Evolutionary conservation across 1,140 invertebrate genomes (phyloP), one percentile per base, ranked within the genome.

Genomic region (Orussus abietinus): DNA sequence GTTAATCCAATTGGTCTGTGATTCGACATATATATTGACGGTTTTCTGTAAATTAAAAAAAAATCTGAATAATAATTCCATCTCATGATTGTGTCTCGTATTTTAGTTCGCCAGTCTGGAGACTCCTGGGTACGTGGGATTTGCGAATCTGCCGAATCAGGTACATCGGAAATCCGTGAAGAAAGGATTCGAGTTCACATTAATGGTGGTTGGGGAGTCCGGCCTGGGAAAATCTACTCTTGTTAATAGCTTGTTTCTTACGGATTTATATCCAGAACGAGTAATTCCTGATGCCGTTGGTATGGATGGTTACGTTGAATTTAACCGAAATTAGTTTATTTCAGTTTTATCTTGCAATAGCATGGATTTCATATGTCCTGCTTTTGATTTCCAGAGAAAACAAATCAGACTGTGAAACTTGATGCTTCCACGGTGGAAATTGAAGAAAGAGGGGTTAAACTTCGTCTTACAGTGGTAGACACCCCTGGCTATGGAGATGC

Each of bases 401-500:
- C 86, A 40, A 88, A 89, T 59, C 86, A 92, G 70, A 93, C 88
- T 1, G 89, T 94, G 1, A 90, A 89, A 62, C 68, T 94, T 30
- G 90, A 93, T 63, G 88, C 90, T 20, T 92, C 89, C 1, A 94
- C 92, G 17, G 90, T 95, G 10, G 92, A 96, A 68, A 95, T 96
- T 56, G 92, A 96, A 72, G 91, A 94, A 64, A 75, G 89, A 38
- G 92, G 91, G 21, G 90, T 95, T 3, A 93, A 94, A 67, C 74
- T 95, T 42, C 77, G 90, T 36, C 69, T 93, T 15, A 93, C 89
- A 0, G 90, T 96, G 21, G 91, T 98, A 1, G 96, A 99, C 68
- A 99, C 96, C 3, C 96, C 96, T 20, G 96, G 96, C 9, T 99
- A 95, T 75, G 96, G 96, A 11, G 96, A 99, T 79, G 91, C 93